Conservation (phyloP, 2,113 vertebrate species). For the Sula dactylatra region DNA sequence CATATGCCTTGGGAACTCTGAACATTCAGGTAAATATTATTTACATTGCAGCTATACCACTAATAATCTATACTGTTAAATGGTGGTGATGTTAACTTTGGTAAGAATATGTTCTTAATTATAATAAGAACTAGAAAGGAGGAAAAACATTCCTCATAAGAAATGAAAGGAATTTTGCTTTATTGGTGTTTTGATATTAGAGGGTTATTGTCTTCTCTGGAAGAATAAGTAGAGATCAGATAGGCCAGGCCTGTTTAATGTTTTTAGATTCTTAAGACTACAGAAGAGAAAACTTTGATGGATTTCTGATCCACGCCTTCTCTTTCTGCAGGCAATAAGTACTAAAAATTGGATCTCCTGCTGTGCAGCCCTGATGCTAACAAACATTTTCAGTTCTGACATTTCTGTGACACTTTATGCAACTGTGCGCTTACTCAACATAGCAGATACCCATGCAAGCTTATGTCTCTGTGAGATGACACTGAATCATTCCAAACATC, state of each 20-base stretch:
- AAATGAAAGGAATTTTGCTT: neutral
- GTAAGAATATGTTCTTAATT: neutral
- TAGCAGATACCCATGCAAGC: neutral
- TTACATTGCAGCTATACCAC: neutral
- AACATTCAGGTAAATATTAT: neutral
- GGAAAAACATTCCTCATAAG: neutral
- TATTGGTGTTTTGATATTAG: neutral
- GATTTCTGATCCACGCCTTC: neutral
- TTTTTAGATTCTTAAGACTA: neutral
- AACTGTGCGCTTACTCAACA: neutral
- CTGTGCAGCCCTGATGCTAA: neutral
- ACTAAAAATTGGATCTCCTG: neutral
- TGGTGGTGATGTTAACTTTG: neutral
- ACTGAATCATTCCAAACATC: neutral
- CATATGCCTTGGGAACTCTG: neutral
- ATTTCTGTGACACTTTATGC: neutral
- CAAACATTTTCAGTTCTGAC: neutral
- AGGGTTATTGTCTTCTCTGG: neutral
- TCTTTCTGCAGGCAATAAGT: neutral
- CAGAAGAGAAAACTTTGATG: neutral
- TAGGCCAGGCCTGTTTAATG: neutral
- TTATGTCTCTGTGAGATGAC: neutral
- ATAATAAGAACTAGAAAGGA: neutral
- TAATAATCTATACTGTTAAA: neutral
- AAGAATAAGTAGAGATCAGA: neutral